A percentile compares a stretch with the other conserved stretches of the same genome.
Conservation (phyloP, 2,888 invertebrate genomes). For the Coelopa pilipes region DNA sequence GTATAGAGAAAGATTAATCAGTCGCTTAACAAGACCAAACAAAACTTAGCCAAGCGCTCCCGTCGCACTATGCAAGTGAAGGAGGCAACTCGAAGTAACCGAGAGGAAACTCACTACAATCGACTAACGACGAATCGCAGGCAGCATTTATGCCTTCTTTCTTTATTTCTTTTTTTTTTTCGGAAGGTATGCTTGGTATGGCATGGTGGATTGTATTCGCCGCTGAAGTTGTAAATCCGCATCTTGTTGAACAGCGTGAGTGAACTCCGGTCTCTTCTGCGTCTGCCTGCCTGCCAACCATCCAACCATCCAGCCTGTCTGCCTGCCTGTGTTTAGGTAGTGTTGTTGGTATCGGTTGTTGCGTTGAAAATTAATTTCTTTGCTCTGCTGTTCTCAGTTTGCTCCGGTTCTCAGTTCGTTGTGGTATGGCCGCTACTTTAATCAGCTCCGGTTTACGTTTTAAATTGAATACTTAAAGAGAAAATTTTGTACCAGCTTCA, state of each 20-base stretch:
- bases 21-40: constrained; percentile 8
- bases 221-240: constrained; percentile 1
- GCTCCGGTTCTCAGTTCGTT: constrained; percentile 24
- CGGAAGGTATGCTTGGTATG: neutral
- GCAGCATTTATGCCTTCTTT: neutral
- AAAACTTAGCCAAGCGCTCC: neutral
- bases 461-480: constrained; percentile 9
- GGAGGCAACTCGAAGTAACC: neutral
- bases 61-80: neutral
- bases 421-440: constrained; percentile 20
- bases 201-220: constrained; percentile 3
- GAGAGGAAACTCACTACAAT: neutral
- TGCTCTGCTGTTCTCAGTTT: constrained; percentile 24
- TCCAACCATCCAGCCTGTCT: constrained; percentile 5
- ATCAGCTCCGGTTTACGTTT: neutral
- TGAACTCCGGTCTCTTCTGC: neutral
- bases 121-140: neutral
- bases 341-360: constrained; percentile 12
- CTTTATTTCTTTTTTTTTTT: too few relatives aligned
- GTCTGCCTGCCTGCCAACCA: constrained; percentile 4
- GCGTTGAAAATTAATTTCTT: constrained; percentile 22
- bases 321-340: constrained; percentile 16
- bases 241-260: neutral
- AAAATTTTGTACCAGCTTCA: constrained; percentile 14
- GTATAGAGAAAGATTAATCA: constrained; percentile 10